Evolutionary conservation across 2,888 invertebrate species (phyloP).

Genomic region (Ophioninae sp.): DNA sequence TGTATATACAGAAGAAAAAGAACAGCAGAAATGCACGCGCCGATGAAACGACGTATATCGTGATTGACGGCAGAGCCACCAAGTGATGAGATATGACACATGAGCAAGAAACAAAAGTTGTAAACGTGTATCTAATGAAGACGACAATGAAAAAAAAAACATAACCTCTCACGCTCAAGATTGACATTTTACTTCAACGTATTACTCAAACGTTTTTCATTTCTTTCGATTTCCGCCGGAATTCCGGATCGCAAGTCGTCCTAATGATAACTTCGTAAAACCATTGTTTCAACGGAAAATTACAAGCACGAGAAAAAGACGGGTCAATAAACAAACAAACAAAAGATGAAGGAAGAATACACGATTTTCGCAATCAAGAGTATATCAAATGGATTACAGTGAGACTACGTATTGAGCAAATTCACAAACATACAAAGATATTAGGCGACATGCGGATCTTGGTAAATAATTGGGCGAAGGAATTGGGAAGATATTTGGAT

Average conservation of each 20-base stretch:
- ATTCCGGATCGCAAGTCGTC: background rate
- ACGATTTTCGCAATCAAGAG: constrained; percentile 54
- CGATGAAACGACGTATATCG: constrained; percentile 33
- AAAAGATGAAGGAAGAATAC: constrained; percentile 32
- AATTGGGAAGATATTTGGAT: constrained; percentile 38
- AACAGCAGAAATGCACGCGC: constrained; percentile 60
- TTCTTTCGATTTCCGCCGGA: background rate
- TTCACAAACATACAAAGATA: constrained; percentile 74
- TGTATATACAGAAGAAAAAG: constrained; percentile 50
- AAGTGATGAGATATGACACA: constrained; percentile 31
- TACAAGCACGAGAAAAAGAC: constrained; percentile 39
- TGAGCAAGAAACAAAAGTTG: constrained; percentile 39
- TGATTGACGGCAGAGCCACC: constrained; percentile 9
- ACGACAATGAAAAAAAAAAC: constrained; percentile 24
- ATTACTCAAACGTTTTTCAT: background rate
- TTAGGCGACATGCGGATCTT: constrained; percentile 73
- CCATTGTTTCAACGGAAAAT: constrained; percentile 27
- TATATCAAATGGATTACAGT: constrained; percentile 70
- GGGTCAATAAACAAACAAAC: background rate
- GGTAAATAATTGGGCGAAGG: constrained; percentile 56
- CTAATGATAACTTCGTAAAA: background rate
- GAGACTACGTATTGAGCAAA: constrained; percentile 74
- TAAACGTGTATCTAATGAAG: constrained; percentile 34
- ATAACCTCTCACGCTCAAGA: constrained; percentile 9
- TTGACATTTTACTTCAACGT: background rate